phyloP scores from a whole-genome alignment of 1,140 invertebrate species.

The Drosophila burlai region DNA sequence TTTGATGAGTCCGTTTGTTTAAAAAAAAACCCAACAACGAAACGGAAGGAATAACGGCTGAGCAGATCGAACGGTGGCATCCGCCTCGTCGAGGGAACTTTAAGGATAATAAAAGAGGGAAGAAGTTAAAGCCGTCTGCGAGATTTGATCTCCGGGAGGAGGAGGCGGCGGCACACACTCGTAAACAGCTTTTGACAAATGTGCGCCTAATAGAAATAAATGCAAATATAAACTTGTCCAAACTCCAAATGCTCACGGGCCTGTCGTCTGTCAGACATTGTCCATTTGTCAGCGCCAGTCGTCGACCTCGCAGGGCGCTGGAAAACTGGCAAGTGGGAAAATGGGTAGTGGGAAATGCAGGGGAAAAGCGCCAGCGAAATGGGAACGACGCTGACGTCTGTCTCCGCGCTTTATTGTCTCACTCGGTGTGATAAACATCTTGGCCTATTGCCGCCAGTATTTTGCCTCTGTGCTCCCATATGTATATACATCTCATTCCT shows the following conservation, averaged over 20 bases:
- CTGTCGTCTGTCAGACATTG: slow-evolving; percentile 74
- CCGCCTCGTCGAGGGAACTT: slow-evolving; percentile 21
- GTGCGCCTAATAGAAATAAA: slow-evolving; percentile 83
- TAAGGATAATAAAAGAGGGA: slow-evolving; percentile 32
- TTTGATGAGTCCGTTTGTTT: slow-evolving; percentile 65
- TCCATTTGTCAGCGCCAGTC: slow-evolving; percentile 77
- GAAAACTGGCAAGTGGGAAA: background rate
- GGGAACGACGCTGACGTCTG: slow-evolving; percentile 54
- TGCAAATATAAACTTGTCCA: slow-evolving; percentile 84
- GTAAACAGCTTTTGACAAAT: slow-evolving; percentile 83
- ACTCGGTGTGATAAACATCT: slow-evolving; percentile 80
- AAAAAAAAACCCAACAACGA: slow-evolving; percentile 6
- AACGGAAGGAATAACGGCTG: slow-evolving; percentile 24
- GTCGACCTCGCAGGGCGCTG: slow-evolving; percentile 26
- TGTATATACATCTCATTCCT: slow-evolving; percentile 3
- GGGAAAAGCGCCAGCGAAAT: slow-evolving; percentile 10
- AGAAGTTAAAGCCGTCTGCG: slow-evolving; percentile 42
- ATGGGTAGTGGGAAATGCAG: slow-evolving; percentile 3
- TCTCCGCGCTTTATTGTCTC: slow-evolving; percentile 79
- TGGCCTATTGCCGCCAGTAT: slow-evolving; percentile 78
- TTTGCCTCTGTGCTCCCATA: slow-evolving; percentile 27
- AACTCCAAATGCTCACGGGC: slow-evolving; percentile 64
- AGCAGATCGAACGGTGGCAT: slow-evolving; percentile 22
- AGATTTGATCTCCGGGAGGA: slow-evolving; percentile 52
- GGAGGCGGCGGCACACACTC: slow-evolving; percentile 40